These are phyloP conservation scores for Choloepus didactylus DNA, from an alignment of 2,797 vertebrate genomes.

Conservation along the genomic window DNA sequence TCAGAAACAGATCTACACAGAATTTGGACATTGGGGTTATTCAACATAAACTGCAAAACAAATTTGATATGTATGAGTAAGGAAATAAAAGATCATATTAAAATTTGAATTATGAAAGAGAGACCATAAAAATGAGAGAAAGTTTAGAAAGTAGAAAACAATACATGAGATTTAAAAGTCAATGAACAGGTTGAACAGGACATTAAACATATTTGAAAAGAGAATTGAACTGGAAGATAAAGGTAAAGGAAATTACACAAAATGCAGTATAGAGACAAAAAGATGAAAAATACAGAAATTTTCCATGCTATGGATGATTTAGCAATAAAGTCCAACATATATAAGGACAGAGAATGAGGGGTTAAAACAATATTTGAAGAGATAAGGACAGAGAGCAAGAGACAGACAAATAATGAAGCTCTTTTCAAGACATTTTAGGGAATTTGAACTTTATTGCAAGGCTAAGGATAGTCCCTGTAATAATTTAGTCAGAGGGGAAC, in stretches of 20 bases:
- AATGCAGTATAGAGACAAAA: neutral
- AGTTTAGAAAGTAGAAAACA: neutral
- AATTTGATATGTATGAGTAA: neutral
- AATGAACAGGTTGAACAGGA: neutral
- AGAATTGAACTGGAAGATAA: neutral
- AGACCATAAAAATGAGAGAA: neutral
- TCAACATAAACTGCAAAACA: neutral
- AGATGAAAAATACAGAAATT: neutral
- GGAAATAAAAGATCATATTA: neutral
- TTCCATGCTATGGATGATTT: neutral
- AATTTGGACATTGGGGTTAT: neutral
- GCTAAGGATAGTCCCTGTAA: neutral
- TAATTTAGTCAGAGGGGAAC: neutral
- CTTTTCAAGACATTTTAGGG: neutral
- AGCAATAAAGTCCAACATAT: neutral
- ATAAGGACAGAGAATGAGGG: neutral
- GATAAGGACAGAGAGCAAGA: neutral
- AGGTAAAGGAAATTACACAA: neutral
- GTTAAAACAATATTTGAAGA: slow-evolving; percentile 30
- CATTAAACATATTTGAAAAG: neutral
- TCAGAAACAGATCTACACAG: neutral
- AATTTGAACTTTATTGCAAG: neutral
- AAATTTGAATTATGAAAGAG: neutral
- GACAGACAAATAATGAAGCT: neutral
- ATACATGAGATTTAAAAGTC: neutral